Evolutionary conservation across 2,797 vertebrate species (phyloP).

Genomic region (Bovichtus variegatus): DNA sequence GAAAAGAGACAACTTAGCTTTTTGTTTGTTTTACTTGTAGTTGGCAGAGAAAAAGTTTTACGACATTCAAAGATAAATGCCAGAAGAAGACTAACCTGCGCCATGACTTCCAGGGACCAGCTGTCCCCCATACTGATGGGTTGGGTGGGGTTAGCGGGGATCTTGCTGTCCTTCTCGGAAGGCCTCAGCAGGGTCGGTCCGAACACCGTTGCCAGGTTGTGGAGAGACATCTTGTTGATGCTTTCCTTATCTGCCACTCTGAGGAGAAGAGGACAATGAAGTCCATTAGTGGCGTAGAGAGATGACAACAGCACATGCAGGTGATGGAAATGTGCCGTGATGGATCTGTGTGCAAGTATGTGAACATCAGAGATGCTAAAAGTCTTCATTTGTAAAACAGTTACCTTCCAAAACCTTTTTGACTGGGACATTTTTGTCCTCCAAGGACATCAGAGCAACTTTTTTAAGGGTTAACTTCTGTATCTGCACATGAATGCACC

Average conservation of each 20-base stretch:
- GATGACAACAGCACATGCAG: background rate
- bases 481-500: background rate
- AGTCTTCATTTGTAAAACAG: too few species aligned
- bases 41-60: background rate
- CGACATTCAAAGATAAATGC: background rate
- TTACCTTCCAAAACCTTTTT: too few species aligned
- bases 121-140: conserved; percentile 98
- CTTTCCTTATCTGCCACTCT: conserved; percentile 97
- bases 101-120: conserved; percentile 99
- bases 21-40: background rate
- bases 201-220: conserved; percentile 98
- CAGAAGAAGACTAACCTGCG: conserved; percentile 87
- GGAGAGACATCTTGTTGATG: conserved; percentile 98
- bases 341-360: background rate
- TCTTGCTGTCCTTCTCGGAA: conserved; percentile 97
- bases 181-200: conserved; percentile 96
- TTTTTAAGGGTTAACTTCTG: too few species aligned
- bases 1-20: background rate
- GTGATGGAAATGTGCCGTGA: conserved; percentile 4
- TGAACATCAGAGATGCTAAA: background rate
- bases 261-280: conserved; percentile 8
- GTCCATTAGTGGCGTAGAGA: background rate
- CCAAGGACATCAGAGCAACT: too few species aligned
- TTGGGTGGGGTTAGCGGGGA: conserved; percentile 93
- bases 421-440: too few species aligned